phyloP scores from a whole-genome alignment of 2,113 vertebrate genomes.

The Rhynchomys soricoides region DNA sequence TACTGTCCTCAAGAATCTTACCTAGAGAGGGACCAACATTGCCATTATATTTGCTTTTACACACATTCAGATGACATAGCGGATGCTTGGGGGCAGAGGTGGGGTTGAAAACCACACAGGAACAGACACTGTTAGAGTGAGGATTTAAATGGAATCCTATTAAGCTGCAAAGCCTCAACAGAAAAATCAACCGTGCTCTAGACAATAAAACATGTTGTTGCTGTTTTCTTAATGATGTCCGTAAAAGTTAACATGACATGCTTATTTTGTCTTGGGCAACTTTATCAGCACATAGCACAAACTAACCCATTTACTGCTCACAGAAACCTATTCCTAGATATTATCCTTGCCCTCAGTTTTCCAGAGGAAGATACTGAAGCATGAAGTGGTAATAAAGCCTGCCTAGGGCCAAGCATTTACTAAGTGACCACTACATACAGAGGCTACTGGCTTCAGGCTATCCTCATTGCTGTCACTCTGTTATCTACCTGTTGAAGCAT shows the following conservation, averaged over 20 bases:
- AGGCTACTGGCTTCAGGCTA: not conserved
- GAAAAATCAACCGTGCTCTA: not conserved
- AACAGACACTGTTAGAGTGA: not conserved
- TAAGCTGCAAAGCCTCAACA: not conserved
- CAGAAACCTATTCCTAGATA: not conserved
- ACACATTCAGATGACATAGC: not conserved
- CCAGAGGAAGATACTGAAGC: constrained; percentile 3
- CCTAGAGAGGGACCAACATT: not conserved
- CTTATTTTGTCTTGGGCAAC: not conserved
- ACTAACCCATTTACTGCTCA: not conserved
- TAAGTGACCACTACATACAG: not conserved
- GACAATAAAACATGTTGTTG: not conserved
- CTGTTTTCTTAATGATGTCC: not conserved
- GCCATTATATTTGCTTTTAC: not conserved
- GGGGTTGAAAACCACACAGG: not conserved
- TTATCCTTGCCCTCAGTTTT: not conserved
- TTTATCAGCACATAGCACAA: not conserved
- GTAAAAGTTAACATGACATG: not conserved
- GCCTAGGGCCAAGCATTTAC: not conserved
- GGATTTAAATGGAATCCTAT: not conserved
- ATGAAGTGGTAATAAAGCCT: not conserved
- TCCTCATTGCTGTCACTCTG: not conserved
- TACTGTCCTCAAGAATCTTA: not conserved
- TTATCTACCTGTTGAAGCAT: not conserved
- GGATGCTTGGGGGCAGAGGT: not conserved